These are phyloP conservation scores for Allolobophora icterica DNA, from an alignment of 2,888 invertebrate genomes.

Conservation along the genomic window DNA sequence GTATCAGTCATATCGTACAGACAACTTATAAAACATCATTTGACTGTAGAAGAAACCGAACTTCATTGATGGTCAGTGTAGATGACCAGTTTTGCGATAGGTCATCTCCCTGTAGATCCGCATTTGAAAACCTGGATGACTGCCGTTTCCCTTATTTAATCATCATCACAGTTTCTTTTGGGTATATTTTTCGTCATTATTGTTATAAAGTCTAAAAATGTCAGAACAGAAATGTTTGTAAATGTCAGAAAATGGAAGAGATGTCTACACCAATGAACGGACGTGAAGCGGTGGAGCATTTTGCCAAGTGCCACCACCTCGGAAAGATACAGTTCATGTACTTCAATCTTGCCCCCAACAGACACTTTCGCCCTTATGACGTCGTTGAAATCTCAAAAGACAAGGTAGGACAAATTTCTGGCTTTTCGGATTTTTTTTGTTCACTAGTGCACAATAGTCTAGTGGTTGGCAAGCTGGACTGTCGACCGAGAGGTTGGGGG, in stretches of 20 bases:
- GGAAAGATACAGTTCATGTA: conserved; percentile 62
- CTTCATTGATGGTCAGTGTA: not conserved
- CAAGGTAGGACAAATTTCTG: conserved; percentile 52
- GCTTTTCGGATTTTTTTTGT: not conserved
- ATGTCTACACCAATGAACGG: conserved; percentile 54
- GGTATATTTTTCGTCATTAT: not conserved
- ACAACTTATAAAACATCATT: not conserved
- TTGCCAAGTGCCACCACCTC: conserved; percentile 59
- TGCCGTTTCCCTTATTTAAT: not conserved
- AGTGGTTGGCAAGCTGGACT: no score
- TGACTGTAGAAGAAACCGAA: not conserved
- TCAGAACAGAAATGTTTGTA: not conserved
- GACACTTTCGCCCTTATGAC: conserved; percentile 60
- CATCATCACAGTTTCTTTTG: not conserved
- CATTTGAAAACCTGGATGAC: not conserved
- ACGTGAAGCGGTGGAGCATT: conserved; percentile 62
- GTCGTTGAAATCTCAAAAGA: conserved; percentile 59
- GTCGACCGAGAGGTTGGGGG: no score
- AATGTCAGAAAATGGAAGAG: not conserved
- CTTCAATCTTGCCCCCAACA: conserved; percentile 57
- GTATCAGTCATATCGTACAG: not conserved
- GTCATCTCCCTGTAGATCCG: not conserved
- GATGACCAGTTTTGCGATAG: not conserved
- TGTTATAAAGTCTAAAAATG: not conserved
- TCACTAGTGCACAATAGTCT: no score